A percentile compares a stretch with the other conserved stretches of the same genome.
These are phyloP conservation scores for Nansenia antarctica DNA, from an alignment of 2,113 vertebrate species.

Conservation along the genomic window DNA sequence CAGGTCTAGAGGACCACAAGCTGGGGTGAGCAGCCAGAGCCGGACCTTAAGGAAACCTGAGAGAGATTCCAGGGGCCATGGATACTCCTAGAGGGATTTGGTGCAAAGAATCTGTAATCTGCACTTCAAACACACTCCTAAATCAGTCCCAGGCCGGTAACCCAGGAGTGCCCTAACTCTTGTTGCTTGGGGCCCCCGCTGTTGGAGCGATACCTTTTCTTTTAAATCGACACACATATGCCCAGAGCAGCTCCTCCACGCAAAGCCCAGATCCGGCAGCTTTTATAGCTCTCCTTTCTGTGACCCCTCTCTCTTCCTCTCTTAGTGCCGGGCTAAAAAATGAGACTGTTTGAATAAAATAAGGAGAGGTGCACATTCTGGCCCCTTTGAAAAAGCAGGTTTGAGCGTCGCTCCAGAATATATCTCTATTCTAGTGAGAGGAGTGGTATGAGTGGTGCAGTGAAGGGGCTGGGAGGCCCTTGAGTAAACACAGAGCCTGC, in stretches of 20 bases:
- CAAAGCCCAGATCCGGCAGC: slow-evolving; percentile 57
- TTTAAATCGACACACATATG: slow-evolving; percentile 52
- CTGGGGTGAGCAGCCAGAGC: slow-evolving; percentile 53
- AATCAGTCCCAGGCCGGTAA: slow-evolving; percentile 82
- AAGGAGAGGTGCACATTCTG: slow-evolving; percentile 38
- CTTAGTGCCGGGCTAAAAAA: too few species aligned
- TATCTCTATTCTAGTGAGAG: slow-evolving; percentile 53
- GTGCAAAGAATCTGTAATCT: slow-evolving; percentile 82
- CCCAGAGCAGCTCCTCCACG: slow-evolving; percentile 14
- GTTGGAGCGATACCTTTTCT: slow-evolving; percentile 69
- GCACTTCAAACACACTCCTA: slow-evolving; percentile 82
- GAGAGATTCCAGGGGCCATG: slow-evolving; percentile 81
- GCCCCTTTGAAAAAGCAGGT: slow-evolving; percentile 47
- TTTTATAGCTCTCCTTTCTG: slow-evolving; percentile 72
- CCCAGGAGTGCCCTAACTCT: slow-evolving; percentile 76
- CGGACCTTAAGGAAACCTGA: slow-evolving; percentile 74
- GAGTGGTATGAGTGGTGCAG: slow-evolving; percentile 57
- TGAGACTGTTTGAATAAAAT: slow-evolving; percentile 53
- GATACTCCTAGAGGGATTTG: slow-evolving; percentile 85
- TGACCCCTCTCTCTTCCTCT: slow-evolving; percentile 52
- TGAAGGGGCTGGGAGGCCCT: slow-evolving; percentile 60
- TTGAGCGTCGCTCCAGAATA: slow-evolving; percentile 34
- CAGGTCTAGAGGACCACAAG: slow-evolving; percentile 59
- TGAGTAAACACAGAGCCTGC: slow-evolving; percentile 72
- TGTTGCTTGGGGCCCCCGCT: slow-evolving; percentile 72